These are phyloP conservation scores for Bombus balteatus DNA, from an alignment of 1,140 invertebrate genomes.

Conservation along the genomic window DNA sequence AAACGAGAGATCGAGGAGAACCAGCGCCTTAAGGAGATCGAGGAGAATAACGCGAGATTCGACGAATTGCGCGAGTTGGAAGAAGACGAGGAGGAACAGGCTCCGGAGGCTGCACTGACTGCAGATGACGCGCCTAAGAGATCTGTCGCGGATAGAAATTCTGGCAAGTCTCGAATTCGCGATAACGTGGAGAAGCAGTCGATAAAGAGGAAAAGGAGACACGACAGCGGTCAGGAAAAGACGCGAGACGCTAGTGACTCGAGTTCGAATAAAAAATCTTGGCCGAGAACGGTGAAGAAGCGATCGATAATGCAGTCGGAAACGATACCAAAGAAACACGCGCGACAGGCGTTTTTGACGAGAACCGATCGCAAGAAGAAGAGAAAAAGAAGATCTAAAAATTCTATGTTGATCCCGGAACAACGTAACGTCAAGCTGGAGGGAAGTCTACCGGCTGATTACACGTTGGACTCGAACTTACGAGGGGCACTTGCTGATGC, in stretches of 20 bases:
- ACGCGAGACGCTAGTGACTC: neutral
- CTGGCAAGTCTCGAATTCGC: neutral
- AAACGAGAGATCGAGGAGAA: slow-evolving; percentile 66
- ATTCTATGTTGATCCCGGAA: neutral
- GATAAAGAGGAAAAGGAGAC: slow-evolving; percentile 27
- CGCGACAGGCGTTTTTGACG: slow-evolving; percentile 13
- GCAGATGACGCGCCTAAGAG: slow-evolving; percentile 7
- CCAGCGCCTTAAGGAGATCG: slow-evolving; percentile 56
- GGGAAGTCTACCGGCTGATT: neutral
- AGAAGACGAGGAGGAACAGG: slow-evolving; percentile 16
- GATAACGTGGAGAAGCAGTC: neutral
- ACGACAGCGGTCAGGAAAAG: neutral
- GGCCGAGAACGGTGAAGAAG: neutral
- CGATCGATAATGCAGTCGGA: neutral
- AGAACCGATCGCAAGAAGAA: slow-evolving; percentile 34
- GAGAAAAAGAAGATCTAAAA: slow-evolving; percentile 8
- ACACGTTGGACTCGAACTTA: neutral
- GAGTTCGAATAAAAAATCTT: slow-evolving; percentile 11
- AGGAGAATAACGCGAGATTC: slow-evolving; percentile 67
- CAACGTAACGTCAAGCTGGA: neutral
- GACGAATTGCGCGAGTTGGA: slow-evolving; percentile 48
- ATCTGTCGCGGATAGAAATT: neutral
- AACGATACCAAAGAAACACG: slow-evolving; percentile 39
- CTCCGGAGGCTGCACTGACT: neutral
- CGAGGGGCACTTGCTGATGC: neutral